Conservation (phyloP, 2,797 vertebrate species). For the Lepus oiostolus region DNA sequence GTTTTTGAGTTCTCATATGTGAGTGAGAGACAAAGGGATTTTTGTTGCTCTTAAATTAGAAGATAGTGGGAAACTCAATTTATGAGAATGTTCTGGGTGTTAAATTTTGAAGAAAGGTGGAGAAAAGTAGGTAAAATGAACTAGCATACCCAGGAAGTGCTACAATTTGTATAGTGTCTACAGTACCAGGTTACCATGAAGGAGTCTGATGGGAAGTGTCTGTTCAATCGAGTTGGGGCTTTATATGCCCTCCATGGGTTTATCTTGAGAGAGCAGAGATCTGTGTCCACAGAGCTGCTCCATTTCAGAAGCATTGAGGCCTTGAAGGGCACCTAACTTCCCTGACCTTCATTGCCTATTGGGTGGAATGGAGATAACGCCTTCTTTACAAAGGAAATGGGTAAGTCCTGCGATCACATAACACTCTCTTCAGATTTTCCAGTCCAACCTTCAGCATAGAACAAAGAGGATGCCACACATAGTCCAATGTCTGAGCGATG, state of each 20-base stretch:
- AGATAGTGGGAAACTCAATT: not conserved
- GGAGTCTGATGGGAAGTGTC: not conserved
- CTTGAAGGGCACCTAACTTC: not conserved
- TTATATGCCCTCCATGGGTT: not conserved
- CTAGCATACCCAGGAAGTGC: not conserved
- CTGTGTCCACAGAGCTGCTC: not conserved
- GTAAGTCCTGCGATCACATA: not conserved
- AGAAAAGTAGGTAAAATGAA: not conserved
- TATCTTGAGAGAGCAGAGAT: not conserved
- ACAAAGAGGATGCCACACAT: not conserved
- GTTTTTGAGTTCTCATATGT: not conserved
- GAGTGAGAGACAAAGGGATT: not conserved
- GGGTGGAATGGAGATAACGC: not conserved
- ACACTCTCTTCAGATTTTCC: not conserved
- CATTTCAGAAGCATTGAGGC: not conserved
- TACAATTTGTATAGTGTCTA: not conserved
- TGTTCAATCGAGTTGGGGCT: not conserved
- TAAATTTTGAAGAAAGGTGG: not conserved
- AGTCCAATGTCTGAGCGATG: not conserved
- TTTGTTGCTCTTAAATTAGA: not conserved
- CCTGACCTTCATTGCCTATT: not conserved
- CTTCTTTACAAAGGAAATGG: not conserved
- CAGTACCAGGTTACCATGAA: constrained; percentile 24
- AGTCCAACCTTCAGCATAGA: not conserved
- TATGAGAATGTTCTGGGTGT: not conserved